These are phyloP conservation scores for Asbolus verrucosus DNA, from an alignment of 1,140 invertebrate species.

Conservation along the genomic window DNA sequence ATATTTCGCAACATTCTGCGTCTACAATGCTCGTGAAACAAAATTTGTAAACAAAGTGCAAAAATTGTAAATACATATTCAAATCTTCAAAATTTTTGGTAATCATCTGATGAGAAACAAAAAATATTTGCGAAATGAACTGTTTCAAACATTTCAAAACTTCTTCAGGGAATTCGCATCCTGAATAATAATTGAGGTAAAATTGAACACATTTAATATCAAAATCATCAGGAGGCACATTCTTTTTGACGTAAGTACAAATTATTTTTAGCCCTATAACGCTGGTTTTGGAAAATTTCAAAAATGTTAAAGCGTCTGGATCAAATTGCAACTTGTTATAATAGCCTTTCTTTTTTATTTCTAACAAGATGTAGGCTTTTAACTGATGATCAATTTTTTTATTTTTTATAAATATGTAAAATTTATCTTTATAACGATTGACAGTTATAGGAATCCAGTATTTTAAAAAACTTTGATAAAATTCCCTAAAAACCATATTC, in stretches of 20 bases:
- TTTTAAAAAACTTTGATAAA: slow-evolving; percentile 53
- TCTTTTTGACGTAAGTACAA: slow-evolving; percentile 39
- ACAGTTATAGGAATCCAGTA: slow-evolving; percentile 54
- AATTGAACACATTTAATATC: slow-evolving; percentile 27
- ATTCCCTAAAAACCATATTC: slow-evolving; percentile 50
- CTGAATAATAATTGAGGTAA: slow-evolving; percentile 29
- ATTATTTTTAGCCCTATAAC: slow-evolving; percentile 44
- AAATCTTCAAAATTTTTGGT: slow-evolving; percentile 31
- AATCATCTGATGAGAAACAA: slow-evolving; percentile 33
- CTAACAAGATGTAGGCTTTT: slow-evolving; percentile 47
- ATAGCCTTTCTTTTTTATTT: slow-evolving; percentile 40
- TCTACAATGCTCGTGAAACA: slow-evolving; percentile 22
- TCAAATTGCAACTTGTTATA: slow-evolving; percentile 1
- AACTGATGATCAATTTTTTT: slow-evolving; percentile 27
- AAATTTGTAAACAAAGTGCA: slow-evolving; percentile 27
- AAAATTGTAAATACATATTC: slow-evolving; percentile 11
- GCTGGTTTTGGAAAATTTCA: slow-evolving; percentile 34
- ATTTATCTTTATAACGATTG: slow-evolving; percentile 35
- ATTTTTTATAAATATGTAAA: slow-evolving; percentile 43
- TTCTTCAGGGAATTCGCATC: slow-evolving; percentile 22
- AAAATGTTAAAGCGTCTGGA: slow-evolving; percentile 13
- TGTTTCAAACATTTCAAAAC: slow-evolving; percentile 40
- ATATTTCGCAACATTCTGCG: slow-evolving; percentile 22
- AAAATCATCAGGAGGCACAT: slow-evolving; percentile 18
- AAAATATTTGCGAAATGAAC: slow-evolving; percentile 46